Base-by-base conservation (phyloP, 2,113 vertebrate species). In the Epinephelus fuscoguttatus region DNA sequence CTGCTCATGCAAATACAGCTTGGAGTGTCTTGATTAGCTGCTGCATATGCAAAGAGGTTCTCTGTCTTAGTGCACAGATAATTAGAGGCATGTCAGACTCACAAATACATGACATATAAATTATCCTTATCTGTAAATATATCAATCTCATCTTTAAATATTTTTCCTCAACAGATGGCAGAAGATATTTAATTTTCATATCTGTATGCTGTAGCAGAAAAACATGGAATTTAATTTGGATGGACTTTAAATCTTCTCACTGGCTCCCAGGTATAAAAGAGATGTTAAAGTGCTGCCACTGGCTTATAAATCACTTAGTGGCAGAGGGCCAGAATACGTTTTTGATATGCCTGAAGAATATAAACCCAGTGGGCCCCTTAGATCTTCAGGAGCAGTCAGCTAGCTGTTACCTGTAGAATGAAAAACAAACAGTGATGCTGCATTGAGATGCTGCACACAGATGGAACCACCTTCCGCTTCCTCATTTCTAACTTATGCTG, bases 261-360 rank as follows among this genome's bases (percentile, higher is more conserved):
- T 63, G 19, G 59, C 30, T 52, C 17, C 52, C 50, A 70, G 50
- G 64, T 57, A 37, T 21, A 27, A 33, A 77, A 30, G 30, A 56
- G 72, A 23, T 7, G 49, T 49, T 45, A 67, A 74, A 50, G 53
- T 55, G 53, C 53, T 30, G 59, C 40, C 2, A 4, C 45, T 45
- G 53, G 23, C 33, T 79, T 45, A 55, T 83, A 66, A 59, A 78
- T 72, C 74, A 66, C 25, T n/a, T 5, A 52, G 52, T 71, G 74
- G 68, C 60, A 45, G 10, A 18, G 2, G 23, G 52, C 68, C 60
- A 78, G 23, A 60, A 53, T 45, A 45, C 45, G 49, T 33, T 67
- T 40, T 33, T 78, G 68, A 78, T 61, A 42, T 59, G 67, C 53
- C 30, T 72, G 23, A 60, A 30, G 42, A 61, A 62, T 30, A 53